These are phyloP conservation scores for Athripsodes cinereus DNA, from an alignment of 2,888 invertebrate genomes.

Conservation along the genomic window DNA sequence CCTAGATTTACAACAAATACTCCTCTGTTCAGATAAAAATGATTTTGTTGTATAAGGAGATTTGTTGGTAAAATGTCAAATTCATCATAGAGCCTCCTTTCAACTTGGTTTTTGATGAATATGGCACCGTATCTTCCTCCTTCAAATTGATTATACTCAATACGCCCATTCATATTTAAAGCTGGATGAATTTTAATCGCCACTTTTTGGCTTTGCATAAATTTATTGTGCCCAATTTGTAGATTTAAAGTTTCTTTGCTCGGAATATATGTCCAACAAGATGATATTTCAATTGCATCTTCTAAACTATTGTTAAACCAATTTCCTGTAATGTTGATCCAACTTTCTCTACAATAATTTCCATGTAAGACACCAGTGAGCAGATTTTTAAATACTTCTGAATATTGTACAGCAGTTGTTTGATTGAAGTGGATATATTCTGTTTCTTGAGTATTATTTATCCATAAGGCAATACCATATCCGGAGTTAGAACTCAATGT, in stretches of 20 bases:
- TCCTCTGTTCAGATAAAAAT: slow-evolving; percentile 84
- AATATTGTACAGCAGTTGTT: slow-evolving; percentile 80
- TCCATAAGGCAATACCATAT: slow-evolving; percentile 83
- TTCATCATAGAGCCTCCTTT: slow-evolving; percentile 63
- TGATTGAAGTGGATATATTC: slow-evolving; percentile 78
- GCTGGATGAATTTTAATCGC: slow-evolving; percentile 76
- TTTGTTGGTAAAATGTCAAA: slow-evolving; percentile 68
- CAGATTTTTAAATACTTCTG: slow-evolving; percentile 78
- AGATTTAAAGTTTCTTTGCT: slow-evolving; percentile 52
- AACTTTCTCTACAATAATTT: slow-evolving; percentile 81
- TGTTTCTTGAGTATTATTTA: slow-evolving; percentile 75
- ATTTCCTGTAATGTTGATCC: slow-evolving; percentile 91
- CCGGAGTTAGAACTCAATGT: slow-evolving; percentile 82
- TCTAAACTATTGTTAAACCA: slow-evolving; percentile 73
- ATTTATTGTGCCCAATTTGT: slow-evolving; percentile 82
- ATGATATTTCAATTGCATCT: slow-evolving; percentile 74
- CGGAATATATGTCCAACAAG: slow-evolving; percentile 67
- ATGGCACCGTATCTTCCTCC: slow-evolving; percentile 78
- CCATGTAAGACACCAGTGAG: slow-evolving; percentile 88
- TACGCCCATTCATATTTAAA: slow-evolving; percentile 66
- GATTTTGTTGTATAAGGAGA: slow-evolving; percentile 76
- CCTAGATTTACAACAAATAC: slow-evolving; percentile 83
- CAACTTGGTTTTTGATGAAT: slow-evolving; percentile 70
- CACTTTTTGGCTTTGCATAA: slow-evolving; percentile 68
- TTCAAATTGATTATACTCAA: slow-evolving; percentile 86